Base-by-base conservation (phyloP, 2,888 invertebrate genomes). In the Adineta ricciae region DNA sequence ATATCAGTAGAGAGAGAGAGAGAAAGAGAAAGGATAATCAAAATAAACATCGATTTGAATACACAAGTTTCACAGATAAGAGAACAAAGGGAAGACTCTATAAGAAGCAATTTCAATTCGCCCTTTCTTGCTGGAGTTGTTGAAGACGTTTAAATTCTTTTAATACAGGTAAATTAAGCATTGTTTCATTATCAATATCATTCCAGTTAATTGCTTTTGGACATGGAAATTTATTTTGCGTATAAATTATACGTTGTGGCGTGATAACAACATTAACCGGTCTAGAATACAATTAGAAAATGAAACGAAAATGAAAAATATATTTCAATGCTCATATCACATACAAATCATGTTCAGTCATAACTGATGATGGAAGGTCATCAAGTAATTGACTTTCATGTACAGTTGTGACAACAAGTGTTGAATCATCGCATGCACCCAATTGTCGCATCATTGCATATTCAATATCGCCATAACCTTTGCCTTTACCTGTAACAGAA, bases 401-500 rank as follows among this genome's bases (percentile, higher is more conserved):
- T 36, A 38, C 46, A 2, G 64, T 83, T 32, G 85, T 85, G 0
- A 82, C 52, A 41, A 85, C n/a, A 21, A 84, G 9, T 5, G 78
- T 78, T 41, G 38, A 41, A 24, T 38, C 1, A 1, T 21, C 41
- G 5, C 38, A 24, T 24, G 11, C 24, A 78, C 84, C 85, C 41
- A 85, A 41, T 72, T 85, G 52, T 36, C 46, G n/a, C 50, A 84
- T 50, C 36, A 85, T 85, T 32, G 73, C 85, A n/a, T 72, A 83
- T 49, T 85, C 85, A 32, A 85, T 56, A 38, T 85, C 85, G 4
- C 27, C 83, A 46, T 83, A 85, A 32, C 85, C 85, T 41, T 54
- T 84, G 16, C 85, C 85, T 50, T 50, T 50, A 46, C 46, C 46
- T 38, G 72, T 85, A n/a, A n/a, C n/a, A n/a, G n/a, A n/a, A n/a